A percentile compares a stretch with the other conserved stretches of the same genome.
phyloP scores from a whole-genome alignment of 2,113 vertebrate species.

The Boulengeromyrus knoepffleri region DNA sequence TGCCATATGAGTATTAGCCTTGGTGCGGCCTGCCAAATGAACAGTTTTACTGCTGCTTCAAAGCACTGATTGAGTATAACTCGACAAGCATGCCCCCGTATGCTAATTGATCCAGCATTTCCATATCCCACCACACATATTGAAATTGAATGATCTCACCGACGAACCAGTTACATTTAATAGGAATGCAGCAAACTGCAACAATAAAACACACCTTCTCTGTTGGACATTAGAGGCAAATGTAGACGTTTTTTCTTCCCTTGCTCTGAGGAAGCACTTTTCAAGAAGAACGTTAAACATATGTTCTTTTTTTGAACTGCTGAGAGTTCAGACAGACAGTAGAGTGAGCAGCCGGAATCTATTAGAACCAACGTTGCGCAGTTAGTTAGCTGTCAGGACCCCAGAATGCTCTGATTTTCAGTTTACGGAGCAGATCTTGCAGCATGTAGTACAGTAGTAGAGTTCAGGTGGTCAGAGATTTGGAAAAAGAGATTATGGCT shows the following conservation, averaged over 20 bases:
- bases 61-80: slow-evolving; percentile 43
- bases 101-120: slow-evolving; percentile 33
- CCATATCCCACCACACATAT: slow-evolving; percentile 35
- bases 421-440: neutral
- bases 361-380: slow-evolving; percentile 28
- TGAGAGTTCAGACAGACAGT: slow-evolving; percentile 31
- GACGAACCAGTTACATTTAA: slow-evolving; percentile 36
- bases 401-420: neutral
- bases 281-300: slow-evolving; percentile 32
- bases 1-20: slow-evolving; percentile 30
- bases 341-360: slow-evolving; percentile 22
- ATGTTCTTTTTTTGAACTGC: slow-evolving; percentile 24
- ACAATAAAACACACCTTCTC: slow-evolving; percentile 43
- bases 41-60: slow-evolving; percentile 43
- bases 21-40: slow-evolving; percentile 39
- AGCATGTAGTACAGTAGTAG: neutral
- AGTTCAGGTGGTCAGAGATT: neutral
- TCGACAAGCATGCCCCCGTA: slow-evolving; percentile 30
- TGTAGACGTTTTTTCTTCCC: slow-evolving; percentile 1
- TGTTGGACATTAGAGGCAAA: slow-evolving; percentile 32
- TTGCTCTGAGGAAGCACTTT: slow-evolving; percentile 37
- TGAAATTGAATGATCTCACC: slow-evolving; percentile 44
- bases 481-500: neutral
- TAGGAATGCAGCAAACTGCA: slow-evolving; percentile 34
- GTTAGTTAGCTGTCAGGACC: slow-evolving; percentile 11